Evolutionary conservation across 1,140 invertebrate genomes (phyloP), one percentile per base, ranked within the genome.

Genomic region (Stenopsyche tienmushanensis): DNA sequence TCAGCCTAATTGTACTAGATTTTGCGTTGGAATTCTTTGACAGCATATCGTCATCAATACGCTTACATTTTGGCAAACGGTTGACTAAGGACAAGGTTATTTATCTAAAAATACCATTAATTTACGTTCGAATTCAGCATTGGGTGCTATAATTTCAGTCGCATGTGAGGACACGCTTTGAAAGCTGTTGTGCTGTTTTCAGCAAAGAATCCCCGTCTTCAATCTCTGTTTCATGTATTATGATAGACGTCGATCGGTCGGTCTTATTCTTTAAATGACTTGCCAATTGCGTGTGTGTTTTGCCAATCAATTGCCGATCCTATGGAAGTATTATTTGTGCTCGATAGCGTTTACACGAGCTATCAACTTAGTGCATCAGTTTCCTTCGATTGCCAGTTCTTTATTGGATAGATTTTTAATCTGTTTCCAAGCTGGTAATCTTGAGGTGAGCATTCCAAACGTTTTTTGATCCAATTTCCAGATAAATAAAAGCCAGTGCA

Each of bases 51-150:
- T n/a, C n/a, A n/a, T n/a, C n/a, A n/a, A n/a, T n/a, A n/a, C 13
- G 29, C 29, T 5, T 34, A 20, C 20, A 17, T 47, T 60, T 60
- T 60, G 57, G 42, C 57, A 60, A 26, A 17, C n/a, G 20, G 26
- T 45, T 45, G n/a, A 26, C 44, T 39, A 60, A 60, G 57, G 57
- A 34, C 57, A 60, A 60, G 57, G 57, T 60, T 39, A 47, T 47
- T 20, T 47, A 47, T 47, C 44, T 47, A 47, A 47, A 47, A 47
- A 47, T 47, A 47, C 5, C 17, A 20, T 20, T 20, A 47, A 47
- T 47, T 47, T 47, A 15, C 18, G 10, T 15, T 47, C 44, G 18
- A 5, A 47, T n/a, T 47, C 44, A 20, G 3, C 44, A 7, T 20
- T 47, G 18, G 10, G 7, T 47, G 34, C 34, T 39, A n/a, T n/a